Base-by-base conservation (phyloP, 2,888 invertebrate genomes). In the Tetragnatha montana region DNA sequence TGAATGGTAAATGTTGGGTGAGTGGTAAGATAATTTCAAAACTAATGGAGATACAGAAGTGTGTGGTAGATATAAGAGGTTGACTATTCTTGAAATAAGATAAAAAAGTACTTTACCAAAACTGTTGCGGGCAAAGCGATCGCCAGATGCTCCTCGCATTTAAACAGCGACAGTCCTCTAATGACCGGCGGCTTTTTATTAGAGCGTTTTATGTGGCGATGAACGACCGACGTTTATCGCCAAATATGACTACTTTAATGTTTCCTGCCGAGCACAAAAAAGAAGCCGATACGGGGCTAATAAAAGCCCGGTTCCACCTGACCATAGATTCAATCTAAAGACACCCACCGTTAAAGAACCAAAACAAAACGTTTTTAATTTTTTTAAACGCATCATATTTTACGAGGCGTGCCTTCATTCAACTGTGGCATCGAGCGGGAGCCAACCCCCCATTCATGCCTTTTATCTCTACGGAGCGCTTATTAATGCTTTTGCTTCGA, bases 401-500 rank as follows among this genome's bases (percentile, higher is more conserved):
- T 89, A 89, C 70, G 84, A 74, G 74, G 50, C 60, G 75, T 74
- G 51, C 70, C 81, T 88, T 51, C 76, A 81, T 89, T 89, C 84
- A 89, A 80, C 89, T 89, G 80, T 85, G 84, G 84, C 75, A 71
- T 80, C 84, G 79, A 69, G 68, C 49, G 69, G 49, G 84, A 75
- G 75, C 75, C 81, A n/a, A 84, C 75, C 69, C 68, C 35, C 75
- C 75, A 75, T 89, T 89, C 84, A 75, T 71, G 17, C 80, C 22
- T 80, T 89, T 88, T 89, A 89, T 89, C 89, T 68, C 89, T 84
- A 51, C 84, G 81, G 81, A 71, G 69, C 75, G 73, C 60, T 89
- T 89, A 88, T 89, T 89, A 89, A 89, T 81, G 89, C 76, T 88
- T 79, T 84, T 80, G 80, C 80, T 81, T 84, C 51, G 69, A 84